Evolutionary conservation across 2,113 vertebrate genomes (phyloP).

Genomic region (Microcebus lehilahytsara): DNA sequence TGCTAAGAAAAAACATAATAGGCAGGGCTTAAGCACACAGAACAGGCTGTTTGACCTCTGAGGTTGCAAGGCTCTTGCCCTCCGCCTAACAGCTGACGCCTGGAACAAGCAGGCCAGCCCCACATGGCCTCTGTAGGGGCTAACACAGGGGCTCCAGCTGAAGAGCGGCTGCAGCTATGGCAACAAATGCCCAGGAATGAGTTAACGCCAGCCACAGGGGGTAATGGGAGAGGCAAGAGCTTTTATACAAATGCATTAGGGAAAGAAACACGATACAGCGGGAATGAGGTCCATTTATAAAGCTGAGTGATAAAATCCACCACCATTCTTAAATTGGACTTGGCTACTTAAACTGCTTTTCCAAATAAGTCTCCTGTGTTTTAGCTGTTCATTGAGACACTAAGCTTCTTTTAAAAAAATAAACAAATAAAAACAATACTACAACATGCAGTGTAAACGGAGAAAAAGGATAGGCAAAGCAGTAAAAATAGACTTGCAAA

Average conservation of each 20-base stretch:
- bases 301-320: constrained; percentile 64
- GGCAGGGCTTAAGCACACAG: constrained; percentile 24
- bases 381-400: constrained; percentile 39
- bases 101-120: constrained; percentile 46
- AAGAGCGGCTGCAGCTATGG: constrained; percentile 60
- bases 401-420: background rate
- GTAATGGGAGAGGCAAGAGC: constrained; percentile 58
- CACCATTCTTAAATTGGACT: constrained; percentile 60
- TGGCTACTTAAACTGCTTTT: constrained; percentile 58
- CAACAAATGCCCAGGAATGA: constrained; percentile 67
- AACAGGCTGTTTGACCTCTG: constrained; percentile 62
- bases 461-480: constrained; percentile 39
- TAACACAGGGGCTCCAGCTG: constrained; percentile 7
- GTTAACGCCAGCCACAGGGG: constrained; percentile 65
- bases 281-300: constrained; percentile 69
- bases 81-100: constrained; percentile 66
- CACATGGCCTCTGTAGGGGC: background rate
- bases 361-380: constrained; percentile 31
- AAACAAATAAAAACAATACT: constrained; percentile 36
- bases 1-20: background rate
- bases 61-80: constrained; percentile 49
- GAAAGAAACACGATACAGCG: background rate
- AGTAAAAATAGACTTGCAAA: constrained; percentile 45
- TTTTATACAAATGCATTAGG: constrained; percentile 64
- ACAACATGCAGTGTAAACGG: constrained; percentile 23